phyloP scores from a whole-genome alignment of 2,888 invertebrate genomes.

The Lumbricus terrestris region DNA sequence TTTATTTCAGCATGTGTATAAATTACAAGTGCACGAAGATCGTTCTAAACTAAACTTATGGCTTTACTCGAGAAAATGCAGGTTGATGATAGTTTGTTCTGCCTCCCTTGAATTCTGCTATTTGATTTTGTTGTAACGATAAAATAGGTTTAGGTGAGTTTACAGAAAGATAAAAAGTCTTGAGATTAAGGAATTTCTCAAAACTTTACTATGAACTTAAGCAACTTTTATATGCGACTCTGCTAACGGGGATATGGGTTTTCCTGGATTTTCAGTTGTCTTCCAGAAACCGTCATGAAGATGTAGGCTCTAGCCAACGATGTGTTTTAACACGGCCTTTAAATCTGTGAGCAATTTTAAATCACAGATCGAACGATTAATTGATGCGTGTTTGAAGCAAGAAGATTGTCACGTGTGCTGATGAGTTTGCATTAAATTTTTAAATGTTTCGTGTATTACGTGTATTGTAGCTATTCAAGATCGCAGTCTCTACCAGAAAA shows the following conservation, averaged over 20 bases:
- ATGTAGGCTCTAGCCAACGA: too few relatives aligned
- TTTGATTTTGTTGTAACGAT: not conserved
- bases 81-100: not conserved
- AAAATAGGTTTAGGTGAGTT: not conserved
- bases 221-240: not conserved
- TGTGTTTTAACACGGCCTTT: not conserved
- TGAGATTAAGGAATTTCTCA: not conserved
- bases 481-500: conserved; percentile 64
- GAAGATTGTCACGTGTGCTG: not conserved
- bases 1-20: not conserved
- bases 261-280: not conserved
- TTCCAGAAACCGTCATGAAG: not conserved
- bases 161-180: not conserved
- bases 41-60: not conserved
- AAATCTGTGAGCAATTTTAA: not conserved
- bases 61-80: not conserved
- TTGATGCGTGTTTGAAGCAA: not conserved
- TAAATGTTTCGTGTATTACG: not conserved
- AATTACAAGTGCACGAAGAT: not conserved
- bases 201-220: too few relatives aligned
- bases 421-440: not conserved
- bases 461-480: conserved; percentile 16
- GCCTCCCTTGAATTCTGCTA: not conserved
- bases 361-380: not conserved
- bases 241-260: not conserved